These are phyloP conservation scores for Spongilla lacustris DNA, from an alignment of 37 sponge, comb jelly and placozoan genomes.

Conservation along the genomic window DNA sequence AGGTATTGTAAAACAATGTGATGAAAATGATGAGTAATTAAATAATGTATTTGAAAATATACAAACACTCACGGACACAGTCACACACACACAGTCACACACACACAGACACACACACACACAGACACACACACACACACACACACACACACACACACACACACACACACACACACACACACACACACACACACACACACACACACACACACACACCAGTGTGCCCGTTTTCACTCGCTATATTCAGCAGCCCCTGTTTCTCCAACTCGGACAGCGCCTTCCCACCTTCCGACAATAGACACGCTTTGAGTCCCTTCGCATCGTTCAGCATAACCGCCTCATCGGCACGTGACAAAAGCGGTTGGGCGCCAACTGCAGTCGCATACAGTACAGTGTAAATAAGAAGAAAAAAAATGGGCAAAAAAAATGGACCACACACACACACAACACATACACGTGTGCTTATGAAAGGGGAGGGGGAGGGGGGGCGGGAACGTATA, in stretches of 20 bases:
- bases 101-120: not conserved
- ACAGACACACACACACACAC: not conserved
- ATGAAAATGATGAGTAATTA: not conserved
- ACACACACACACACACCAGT: conserved; percentile 15
- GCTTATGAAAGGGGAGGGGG: not conserved
- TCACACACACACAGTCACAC: not conserved
- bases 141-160: conserved; percentile 14
- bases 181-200: not conserved
- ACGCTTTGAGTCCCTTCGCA: not conserved
- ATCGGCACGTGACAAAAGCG: not conserved
- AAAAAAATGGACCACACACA: too few species aligned
- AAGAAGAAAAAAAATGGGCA: not conserved
- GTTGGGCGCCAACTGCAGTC: not conserved
- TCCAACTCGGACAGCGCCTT: not conserved
- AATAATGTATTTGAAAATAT: not conserved
- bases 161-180: conserved; percentile 4
- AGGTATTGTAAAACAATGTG: not conserved
- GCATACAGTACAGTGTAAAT: not conserved
- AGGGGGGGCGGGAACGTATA: not conserved
- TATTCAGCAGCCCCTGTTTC: conserved; percentile 21
- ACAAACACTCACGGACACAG: not conserved
- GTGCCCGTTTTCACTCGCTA: conserved; percentile 34
- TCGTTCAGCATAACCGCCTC: conserved; percentile 29
- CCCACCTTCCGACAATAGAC: conserved; percentile 3
- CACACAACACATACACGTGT: not conserved